A percentile compares a stretch with the other conserved stretches of the same genome.
phyloP scores from a whole-genome alignment of 2,888 invertebrate species.

The Drosophila lacicola region DNA sequence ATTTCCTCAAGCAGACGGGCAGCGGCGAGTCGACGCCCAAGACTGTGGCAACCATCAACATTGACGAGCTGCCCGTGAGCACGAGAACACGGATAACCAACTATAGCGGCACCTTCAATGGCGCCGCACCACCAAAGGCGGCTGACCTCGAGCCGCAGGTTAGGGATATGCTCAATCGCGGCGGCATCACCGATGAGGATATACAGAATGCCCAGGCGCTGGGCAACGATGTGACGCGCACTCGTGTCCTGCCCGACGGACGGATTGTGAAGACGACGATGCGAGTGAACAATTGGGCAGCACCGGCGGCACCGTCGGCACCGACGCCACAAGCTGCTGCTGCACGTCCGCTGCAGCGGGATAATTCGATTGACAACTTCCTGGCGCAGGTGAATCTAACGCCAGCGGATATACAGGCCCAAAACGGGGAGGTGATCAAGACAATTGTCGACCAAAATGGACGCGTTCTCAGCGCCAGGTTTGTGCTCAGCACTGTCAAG shows the following conservation, averaged over 20 bases:
- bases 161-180: conserved; percentile 46
- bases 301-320: conserved; percentile 2
- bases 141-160: conserved; percentile 48
- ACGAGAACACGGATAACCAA: conserved; percentile 24
- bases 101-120: conserved; percentile 25
- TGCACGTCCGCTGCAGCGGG: not conserved
- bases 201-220: conserved; percentile 40
- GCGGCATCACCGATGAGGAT: conserved; percentile 68
- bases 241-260: conserved; percentile 64
- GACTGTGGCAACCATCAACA: conserved; percentile 25
- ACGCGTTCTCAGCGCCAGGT: conserved; percentile 67
- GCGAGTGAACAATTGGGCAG: conserved; percentile 31
- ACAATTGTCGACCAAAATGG: conserved; percentile 74
- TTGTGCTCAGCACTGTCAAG: conserved; percentile 65
- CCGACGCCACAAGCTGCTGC: not conserved
- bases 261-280: conserved; percentile 54
- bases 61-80: conserved; percentile 48
- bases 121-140: conserved; percentile 15
- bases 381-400: conserved; percentile 62
- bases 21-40: not conserved
- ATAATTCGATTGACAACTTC: conserved; percentile 57
- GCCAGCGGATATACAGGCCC: conserved; percentile 54
- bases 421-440: conserved; percentile 64
- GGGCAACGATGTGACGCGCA: conserved; percentile 47
- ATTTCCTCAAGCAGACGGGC: conserved; percentile 31